Conservation (phyloP, 2,888 invertebrate species). For the Pyrgus malvae region DNA sequence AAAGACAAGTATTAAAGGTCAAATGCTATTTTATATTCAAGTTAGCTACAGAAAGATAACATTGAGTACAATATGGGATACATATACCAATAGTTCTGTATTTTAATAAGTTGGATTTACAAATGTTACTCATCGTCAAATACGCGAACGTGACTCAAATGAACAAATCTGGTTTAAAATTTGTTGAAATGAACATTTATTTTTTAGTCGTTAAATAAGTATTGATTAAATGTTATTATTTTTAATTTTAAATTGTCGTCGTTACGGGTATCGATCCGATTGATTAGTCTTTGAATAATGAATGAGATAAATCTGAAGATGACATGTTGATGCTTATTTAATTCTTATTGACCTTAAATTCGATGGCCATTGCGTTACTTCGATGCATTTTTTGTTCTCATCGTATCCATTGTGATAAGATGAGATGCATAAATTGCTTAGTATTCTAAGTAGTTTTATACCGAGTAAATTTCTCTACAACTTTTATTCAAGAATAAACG, state of each 20-base stretch:
- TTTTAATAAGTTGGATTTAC: constrained; percentile 17
- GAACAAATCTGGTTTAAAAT: constrained; percentile 4
- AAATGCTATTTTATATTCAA: constrained; percentile 21
- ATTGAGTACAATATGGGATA: constrained; percentile 5
- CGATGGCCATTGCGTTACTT: constrained; percentile 34
- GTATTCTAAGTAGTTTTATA: too few species aligned
- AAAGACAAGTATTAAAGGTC: constrained; percentile 16
- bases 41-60: constrained; percentile 12
- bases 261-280: not conserved
- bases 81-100: constrained; percentile 19
- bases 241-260: not conserved
- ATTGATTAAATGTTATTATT: not conserved
- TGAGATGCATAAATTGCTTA: too few species aligned
- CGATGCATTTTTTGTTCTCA: not conserved
- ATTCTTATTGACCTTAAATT: constrained; percentile 37
- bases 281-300: constrained; percentile 19
- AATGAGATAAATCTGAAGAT: constrained; percentile 29
- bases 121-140: constrained; percentile 21
- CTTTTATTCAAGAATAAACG: too few species aligned
- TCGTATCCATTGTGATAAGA: too few species aligned
- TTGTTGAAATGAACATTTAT: too few species aligned
- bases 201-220: not conserved
- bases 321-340: constrained; percentile 38
- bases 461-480: too few species aligned
- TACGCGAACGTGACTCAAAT: constrained; percentile 15